Percentiles rank a stretch among this genome's conserved stretches.
These are phyloP conservation scores for Drosophila sordidula DNA, from an alignment of 2,888 invertebrate species.

Conservation along the genomic window DNA sequence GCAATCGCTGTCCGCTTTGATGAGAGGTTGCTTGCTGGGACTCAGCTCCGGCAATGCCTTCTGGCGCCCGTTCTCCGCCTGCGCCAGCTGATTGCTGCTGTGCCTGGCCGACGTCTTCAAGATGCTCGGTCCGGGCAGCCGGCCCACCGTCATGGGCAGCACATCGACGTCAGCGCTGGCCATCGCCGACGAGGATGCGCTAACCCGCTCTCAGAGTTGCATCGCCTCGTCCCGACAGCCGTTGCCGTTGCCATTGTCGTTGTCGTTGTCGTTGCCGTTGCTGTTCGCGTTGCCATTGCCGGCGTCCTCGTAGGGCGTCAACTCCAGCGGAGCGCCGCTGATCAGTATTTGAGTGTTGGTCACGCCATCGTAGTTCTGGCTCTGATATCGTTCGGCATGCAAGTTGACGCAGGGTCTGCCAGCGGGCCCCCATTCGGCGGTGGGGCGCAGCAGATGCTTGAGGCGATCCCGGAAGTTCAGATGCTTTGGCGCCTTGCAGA, in stretches of 20 bases:
- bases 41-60: constrained; percentile 35
- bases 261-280: constrained; percentile 30
- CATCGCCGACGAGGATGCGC: constrained; percentile 78
- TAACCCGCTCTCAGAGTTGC: constrained; percentile 87
- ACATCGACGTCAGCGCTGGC: constrained; percentile 53
- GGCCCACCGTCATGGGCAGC: constrained; percentile 56
- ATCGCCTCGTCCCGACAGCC: constrained; percentile 76
- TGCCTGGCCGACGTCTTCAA: constrained; percentile 83
- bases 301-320: constrained; percentile 63
- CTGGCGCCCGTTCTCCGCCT: constrained; percentile 59
- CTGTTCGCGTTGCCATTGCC: constrained; percentile 23
- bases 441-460: constrained; percentile 88
- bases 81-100: constrained; percentile 52
- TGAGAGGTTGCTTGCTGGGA: constrained; percentile 80
- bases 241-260: constrained; percentile 41
- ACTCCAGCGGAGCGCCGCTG: constrained; percentile 62
- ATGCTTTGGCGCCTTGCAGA: constrained; percentile 87
- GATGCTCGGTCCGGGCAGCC: constrained; percentile 84
- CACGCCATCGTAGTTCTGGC: constrained; percentile 85
- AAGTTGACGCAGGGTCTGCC: constrained; percentile 83
- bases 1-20: constrained; percentile 67
- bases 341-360: constrained; percentile 86
- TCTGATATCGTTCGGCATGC: constrained; percentile 81
- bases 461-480: constrained; percentile 87
- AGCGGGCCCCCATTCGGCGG: constrained; percentile 90